Evolutionary conservation across 2,888 invertebrate species (phyloP).

Genomic region (Lamellibrachia columna): DNA sequence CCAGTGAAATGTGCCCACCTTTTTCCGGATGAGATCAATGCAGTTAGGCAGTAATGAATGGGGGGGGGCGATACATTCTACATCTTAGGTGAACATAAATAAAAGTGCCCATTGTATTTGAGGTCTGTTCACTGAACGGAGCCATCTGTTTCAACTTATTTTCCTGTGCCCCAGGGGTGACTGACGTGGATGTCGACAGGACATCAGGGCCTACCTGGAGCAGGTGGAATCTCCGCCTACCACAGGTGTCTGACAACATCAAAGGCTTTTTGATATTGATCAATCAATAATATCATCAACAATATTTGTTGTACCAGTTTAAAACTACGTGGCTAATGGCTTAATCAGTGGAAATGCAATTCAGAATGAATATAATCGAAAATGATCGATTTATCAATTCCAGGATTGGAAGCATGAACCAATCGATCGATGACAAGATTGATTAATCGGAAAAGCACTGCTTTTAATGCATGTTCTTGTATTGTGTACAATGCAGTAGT

Average conservation of each 20-base stretch:
- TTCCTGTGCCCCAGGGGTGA: not conserved
- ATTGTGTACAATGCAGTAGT: too few relatives aligned
- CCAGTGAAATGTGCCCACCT: not conserved
- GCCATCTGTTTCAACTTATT: constrained; percentile 10
- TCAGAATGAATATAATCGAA: too few relatives aligned
- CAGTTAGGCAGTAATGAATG: not conserved
- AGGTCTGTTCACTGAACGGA: not conserved
- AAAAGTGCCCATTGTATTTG: not conserved
- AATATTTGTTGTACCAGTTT: not conserved
- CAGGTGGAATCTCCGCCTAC: not conserved
- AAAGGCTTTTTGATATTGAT: not conserved
- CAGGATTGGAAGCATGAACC: too few relatives aligned
- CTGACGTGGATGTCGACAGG: not conserved
- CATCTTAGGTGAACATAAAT: constrained; percentile 12
- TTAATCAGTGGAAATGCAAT: not conserved
- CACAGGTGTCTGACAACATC: not conserved
- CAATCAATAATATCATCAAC: not conserved
- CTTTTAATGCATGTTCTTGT: too few relatives aligned
- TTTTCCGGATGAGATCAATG: not conserved
- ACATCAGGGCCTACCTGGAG: not conserved
- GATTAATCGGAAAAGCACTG: too few relatives aligned
- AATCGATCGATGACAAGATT: too few relatives aligned
- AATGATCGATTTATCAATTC: too few relatives aligned
- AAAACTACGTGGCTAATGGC: not conserved
- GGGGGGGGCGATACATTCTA: not conserved